These are phyloP conservation scores for Drosophila parvula DNA, from an alignment of 1,140 invertebrate genomes.

Conservation along the genomic window DNA sequence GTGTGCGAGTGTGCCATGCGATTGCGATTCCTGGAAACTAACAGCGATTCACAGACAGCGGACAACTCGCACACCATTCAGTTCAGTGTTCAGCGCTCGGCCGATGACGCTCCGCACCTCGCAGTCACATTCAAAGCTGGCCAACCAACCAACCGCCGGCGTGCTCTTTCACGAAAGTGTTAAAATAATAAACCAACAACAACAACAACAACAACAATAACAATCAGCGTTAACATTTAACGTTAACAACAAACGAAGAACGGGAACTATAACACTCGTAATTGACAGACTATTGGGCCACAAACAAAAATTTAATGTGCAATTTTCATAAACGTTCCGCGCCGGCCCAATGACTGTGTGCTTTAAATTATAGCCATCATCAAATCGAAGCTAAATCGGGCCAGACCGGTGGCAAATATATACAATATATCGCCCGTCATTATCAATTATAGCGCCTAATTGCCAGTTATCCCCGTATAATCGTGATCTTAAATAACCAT, in stretches of 20 bases:
- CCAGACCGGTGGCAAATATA: slow-evolving; percentile 26
- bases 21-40: slow-evolving; percentile 83
- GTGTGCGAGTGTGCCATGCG: slow-evolving; percentile 41
- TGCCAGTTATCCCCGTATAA: slow-evolving; percentile 13
- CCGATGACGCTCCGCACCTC: slow-evolving; percentile 73
- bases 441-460: slow-evolving; percentile 34
- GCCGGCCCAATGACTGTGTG: slow-evolving; percentile 49
- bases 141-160: slow-evolving; percentile 58
- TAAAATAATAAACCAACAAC: slow-evolving; percentile 78
- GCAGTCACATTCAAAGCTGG: slow-evolving; percentile 55
- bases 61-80: slow-evolving; percentile 83
- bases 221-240: slow-evolving; percentile 9
- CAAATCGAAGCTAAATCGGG: slow-evolving; percentile 22
- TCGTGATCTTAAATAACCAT: slow-evolving; percentile 8
- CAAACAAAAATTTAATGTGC: slow-evolving; percentile 54
- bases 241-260: slow-evolving; percentile 34
- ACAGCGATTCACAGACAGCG: slow-evolving; percentile 83
- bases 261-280: slow-evolving; percentile 57
- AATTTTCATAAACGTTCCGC: slow-evolving; percentile 63
- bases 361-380: slow-evolving; percentile 61
- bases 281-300: slow-evolving; percentile 37
- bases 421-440: slow-evolving; percentile 26
- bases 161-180: slow-evolving; percentile 71
- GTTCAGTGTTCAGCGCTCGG: slow-evolving; percentile 53
- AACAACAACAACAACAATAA: slow-evolving; percentile 43